phyloP scores from a whole-genome alignment of 1,140 invertebrate genomes.

The Drosophila nikananu region DNA sequence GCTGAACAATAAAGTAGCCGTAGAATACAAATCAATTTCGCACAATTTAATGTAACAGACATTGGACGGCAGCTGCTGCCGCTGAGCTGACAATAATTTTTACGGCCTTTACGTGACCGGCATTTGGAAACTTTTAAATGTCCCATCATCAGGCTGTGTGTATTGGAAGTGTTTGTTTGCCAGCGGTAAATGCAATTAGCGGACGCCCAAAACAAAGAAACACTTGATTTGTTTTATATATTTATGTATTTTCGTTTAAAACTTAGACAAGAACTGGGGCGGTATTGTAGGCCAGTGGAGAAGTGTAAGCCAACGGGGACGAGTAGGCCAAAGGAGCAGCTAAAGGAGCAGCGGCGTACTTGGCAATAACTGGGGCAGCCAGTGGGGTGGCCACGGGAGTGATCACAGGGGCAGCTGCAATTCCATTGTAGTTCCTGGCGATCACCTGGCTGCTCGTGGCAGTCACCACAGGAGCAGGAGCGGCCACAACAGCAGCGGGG shows the following conservation, averaged over 20 bases:
- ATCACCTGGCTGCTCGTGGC: no score
- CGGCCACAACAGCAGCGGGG: no score
- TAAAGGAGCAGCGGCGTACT: no score
- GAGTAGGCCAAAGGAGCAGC: no score
- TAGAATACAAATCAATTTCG: constrained; percentile 37
- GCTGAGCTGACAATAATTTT: constrained; percentile 37
- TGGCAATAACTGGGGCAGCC: no score
- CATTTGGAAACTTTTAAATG: constrained; percentile 19
- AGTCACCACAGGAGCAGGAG: no score
- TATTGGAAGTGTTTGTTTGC: not conserved
- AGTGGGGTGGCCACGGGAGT: no score
- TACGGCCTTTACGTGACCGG: constrained; percentile 31
- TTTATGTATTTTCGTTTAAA: constrained; percentile 3
- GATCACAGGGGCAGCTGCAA: no score
- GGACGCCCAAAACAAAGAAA: not conserved
- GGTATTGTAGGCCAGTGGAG: constrained; percentile 1
- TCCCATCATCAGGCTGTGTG: not conserved
- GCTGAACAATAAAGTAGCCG: constrained; percentile 2
- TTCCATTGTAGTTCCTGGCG: no score
- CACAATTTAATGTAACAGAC: constrained; percentile 39
- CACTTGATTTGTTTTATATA: constrained; percentile 5
- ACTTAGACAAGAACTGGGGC: constrained; percentile 10
- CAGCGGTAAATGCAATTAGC: constrained; percentile 30
- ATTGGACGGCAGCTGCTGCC: constrained; percentile 26
- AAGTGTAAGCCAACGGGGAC: no score